Base-by-base conservation (phyloP, 2,888 invertebrate genomes). In the Ganaspis brasiliensis region DNA sequence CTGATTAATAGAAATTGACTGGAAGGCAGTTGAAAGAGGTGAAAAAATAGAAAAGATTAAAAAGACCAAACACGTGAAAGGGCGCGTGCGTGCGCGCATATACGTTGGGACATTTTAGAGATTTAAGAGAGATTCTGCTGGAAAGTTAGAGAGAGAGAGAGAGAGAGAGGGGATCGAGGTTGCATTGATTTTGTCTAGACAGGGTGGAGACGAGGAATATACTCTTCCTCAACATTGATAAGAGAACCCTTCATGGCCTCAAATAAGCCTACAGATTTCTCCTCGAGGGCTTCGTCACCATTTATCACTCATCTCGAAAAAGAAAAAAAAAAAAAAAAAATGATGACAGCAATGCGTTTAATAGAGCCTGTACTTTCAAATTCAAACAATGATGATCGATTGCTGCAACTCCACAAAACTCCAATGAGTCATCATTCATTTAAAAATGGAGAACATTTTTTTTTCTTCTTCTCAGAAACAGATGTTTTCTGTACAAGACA, bases 141-240 rank as follows among this genome's bases (percentile, higher is more conserved):
- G 21, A 6, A 63, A 6, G 19, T 8, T 16, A 16, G 19, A 52
- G 52, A 52, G 52, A 19, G 52, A 52, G n/a, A n/a, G 49, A 16
- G 45, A 49, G n/a, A 19, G 35, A 61, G 61, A 81, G 84, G 86
- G 84, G 87, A 86, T 87, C 86, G 88, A 87, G 89, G 89, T 89
- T 87, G 88, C 90, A 90, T 90, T 89, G 90, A 90, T 90, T 90
- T 90, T 89, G 90, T 90, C 90, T 90, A 89, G 90, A 90, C 90
- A 86, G 89, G 89, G 89, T 87, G 88, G 88, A 89, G 89, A 89
- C 89, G 86, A 82, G 84, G 40, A 63, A 63, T 40, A 45, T 45
- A 40, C 24, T 40, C 37, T 63, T n/a, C 21, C 45, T n/a, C 45
- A 67, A 40, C 24, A n/a, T 26, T 67, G 45, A 67, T 45, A 67